Conservation (phyloP, 2,113 vertebrate species). For the Corythornis vintsioides region DNA sequence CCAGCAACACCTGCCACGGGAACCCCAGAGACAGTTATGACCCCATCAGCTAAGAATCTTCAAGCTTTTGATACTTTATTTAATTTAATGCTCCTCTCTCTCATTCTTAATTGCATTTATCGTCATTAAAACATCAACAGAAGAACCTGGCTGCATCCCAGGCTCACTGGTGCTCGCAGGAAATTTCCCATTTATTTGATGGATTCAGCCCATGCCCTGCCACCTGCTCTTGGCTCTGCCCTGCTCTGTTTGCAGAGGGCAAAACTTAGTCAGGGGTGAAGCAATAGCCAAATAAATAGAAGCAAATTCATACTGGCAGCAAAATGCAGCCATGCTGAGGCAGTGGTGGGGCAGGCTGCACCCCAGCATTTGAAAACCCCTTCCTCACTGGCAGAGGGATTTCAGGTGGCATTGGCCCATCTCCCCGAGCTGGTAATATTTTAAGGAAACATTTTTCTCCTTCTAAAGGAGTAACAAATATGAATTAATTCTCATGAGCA, state of each 20-base stretch:
- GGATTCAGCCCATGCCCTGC: neutral
- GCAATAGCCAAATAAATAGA: neutral
- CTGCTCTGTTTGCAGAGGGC: slow-evolving; percentile 18
- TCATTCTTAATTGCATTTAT: slow-evolving; percentile 49
- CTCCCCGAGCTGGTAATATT: neutral
- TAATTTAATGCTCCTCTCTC: slow-evolving; percentile 39
- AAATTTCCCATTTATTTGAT: slow-evolving; percentile 47
- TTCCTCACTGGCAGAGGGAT: fast-evolving
- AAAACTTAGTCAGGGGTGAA: neutral
- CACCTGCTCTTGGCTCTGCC: slow-evolving; percentile 51
- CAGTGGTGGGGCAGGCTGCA: neutral
- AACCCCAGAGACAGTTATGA: neutral
- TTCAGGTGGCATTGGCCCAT: neutral
- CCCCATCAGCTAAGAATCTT: neutral
- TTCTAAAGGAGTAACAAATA: slow-evolving; percentile 10
- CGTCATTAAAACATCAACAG: slow-evolving; percentile 55
- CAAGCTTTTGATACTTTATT: slow-evolving; percentile 12
- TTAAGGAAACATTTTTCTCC: neutral
- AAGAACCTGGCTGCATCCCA: slow-evolving; percentile 49
- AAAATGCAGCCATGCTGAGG: neutral
- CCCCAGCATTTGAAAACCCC: neutral
- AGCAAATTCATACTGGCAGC: neutral
- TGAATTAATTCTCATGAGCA: neutral
- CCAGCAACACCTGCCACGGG: neutral
- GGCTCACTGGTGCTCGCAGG: slow-evolving; percentile 7